A percentile compares a stretch with the other conserved stretches of the same genome.
Evolutionary conservation across 1,140 invertebrate genomes (phyloP).

Genomic region (Aphidius gifuensis): DNA sequence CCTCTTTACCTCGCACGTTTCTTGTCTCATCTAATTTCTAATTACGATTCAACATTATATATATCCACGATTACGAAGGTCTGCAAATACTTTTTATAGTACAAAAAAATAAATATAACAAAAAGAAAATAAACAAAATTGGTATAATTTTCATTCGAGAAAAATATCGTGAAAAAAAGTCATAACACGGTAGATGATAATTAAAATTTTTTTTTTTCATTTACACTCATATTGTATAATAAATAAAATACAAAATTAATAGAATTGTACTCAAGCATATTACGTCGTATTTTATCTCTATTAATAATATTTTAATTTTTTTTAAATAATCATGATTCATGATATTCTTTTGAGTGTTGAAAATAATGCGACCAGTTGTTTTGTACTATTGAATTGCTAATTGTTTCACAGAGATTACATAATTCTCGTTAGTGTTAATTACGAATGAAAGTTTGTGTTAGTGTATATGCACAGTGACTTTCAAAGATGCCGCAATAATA

Average conservation of each 20-base stretch:
- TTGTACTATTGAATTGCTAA: constrained; percentile 4
- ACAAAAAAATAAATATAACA: constrained; percentile 5
- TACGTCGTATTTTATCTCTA: too few species aligned
- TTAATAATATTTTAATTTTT: too few species aligned
- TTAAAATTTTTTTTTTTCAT: neutral
- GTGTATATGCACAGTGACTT: too few species aligned
- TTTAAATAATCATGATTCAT: too few species aligned
- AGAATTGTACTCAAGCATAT: too few species aligned
- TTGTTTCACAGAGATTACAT: constrained; percentile 17
- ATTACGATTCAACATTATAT: constrained; percentile 27
- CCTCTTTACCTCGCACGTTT: constrained; percentile 17
- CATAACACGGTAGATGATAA: too few species aligned
- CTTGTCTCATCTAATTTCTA: constrained; percentile 28
- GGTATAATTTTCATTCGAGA: too few species aligned
- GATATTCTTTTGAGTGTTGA: too few species aligned
- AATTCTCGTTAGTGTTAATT: constrained; percentile 22
- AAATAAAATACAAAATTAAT: too few species aligned
- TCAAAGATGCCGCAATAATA: neutral
- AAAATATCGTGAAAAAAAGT: too few species aligned
- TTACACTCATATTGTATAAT: neutral
- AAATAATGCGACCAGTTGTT: too few species aligned
- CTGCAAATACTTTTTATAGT: neutral
- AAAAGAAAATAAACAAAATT: constrained; percentile 2
- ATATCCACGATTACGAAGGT: constrained; percentile 9
- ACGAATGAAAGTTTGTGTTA: constrained; percentile 4